phyloP scores from a whole-genome alignment of 1,140 invertebrate genomes.

The Colletes latitarsis region DNA sequence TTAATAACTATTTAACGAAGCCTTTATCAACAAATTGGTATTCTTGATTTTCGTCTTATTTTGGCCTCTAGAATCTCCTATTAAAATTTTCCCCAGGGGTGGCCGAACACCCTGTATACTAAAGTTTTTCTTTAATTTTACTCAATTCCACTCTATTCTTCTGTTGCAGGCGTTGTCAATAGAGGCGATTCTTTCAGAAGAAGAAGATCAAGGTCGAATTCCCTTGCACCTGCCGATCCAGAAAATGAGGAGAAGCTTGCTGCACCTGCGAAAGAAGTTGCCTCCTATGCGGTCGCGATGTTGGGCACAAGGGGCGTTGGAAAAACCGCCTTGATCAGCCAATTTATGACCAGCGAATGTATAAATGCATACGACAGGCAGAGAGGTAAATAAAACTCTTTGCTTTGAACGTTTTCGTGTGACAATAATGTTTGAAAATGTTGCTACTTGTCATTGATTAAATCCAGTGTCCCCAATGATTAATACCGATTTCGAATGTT shows the following conservation, averaged over 20 bases:
- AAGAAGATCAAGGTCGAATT: constrained; percentile 89
- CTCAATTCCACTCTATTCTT: not conserved
- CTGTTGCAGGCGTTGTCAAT: constrained; percentile 89
- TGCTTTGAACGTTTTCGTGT: too few relatives aligned
- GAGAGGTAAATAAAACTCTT: constrained; percentile 82
- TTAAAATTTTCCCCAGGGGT: too few relatives aligned
- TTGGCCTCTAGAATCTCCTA: too few relatives aligned
- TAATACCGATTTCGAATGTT: too few relatives aligned
- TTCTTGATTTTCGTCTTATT: too few relatives aligned
- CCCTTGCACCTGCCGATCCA: constrained; percentile 76
- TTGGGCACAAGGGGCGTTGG: constrained; percentile 93
- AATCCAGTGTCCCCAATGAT: too few relatives aligned
- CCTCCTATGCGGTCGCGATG: constrained; percentile 89
- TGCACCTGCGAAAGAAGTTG: constrained; percentile 81
- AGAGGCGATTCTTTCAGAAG: constrained; percentile 93
- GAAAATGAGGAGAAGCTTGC: constrained; percentile 73
- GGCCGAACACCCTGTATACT: too few relatives aligned
- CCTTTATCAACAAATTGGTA: too few relatives aligned
- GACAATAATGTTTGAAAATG: not conserved
- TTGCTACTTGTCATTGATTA: too few relatives aligned
- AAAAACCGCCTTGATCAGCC: constrained; percentile 93
- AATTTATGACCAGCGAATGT: constrained; percentile 97
- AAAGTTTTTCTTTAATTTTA: not conserved
- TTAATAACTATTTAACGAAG: too few relatives aligned
- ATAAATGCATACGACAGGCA: constrained; percentile 95